These are phyloP conservation scores for Sminthurinus aureus DNA, from an alignment of 2,888 invertebrate species.

Conservation along the genomic window DNA sequence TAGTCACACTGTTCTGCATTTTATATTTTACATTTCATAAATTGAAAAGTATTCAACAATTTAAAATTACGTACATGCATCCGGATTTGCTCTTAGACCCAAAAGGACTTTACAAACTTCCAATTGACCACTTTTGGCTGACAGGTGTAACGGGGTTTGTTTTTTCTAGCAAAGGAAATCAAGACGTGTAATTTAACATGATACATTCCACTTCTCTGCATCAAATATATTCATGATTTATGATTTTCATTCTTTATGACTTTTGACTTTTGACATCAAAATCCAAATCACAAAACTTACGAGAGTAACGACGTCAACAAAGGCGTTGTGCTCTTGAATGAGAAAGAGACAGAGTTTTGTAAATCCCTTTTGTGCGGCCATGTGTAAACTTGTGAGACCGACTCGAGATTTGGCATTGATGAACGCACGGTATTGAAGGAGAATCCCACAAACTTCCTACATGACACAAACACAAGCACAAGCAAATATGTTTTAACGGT, in stretches of 20 bases:
- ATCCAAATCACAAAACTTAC: conserved; percentile 60
- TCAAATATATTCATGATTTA: too few relatives aligned
- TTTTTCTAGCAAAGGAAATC: conserved; percentile 70
- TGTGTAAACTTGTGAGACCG: conserved; percentile 94
- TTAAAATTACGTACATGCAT: conserved; percentile 68
- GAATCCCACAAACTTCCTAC: conserved; percentile 73
- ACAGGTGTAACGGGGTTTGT: conserved; percentile 96
- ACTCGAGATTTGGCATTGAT: conserved; percentile 98
- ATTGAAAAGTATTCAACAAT: too few relatives aligned
- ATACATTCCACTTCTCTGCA: too few relatives aligned
- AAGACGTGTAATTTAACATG: neutral
- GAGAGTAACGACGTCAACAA: conserved; percentile 93
- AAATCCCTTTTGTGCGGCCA: conserved; percentile 96
- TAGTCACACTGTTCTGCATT: too few relatives aligned
- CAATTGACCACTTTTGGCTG: conserved; percentile 94
- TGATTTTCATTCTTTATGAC: neutral
- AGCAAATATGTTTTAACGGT: too few relatives aligned
- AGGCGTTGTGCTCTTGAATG: conserved; percentile 93
- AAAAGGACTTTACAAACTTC: conserved; percentile 92
- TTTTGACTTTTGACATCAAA: neutral
- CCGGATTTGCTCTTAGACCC: conserved; percentile 93
- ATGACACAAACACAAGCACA: conserved; percentile 55
- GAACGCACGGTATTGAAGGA: conserved; percentile 95
- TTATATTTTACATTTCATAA: too few relatives aligned
- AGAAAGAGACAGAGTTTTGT: conserved; percentile 88